Percentiles rank a stretch among this genome's conserved stretches.
Evolutionary conservation across 2,888 invertebrate species (phyloP).

Genomic region (Calameuta idolon): DNA sequence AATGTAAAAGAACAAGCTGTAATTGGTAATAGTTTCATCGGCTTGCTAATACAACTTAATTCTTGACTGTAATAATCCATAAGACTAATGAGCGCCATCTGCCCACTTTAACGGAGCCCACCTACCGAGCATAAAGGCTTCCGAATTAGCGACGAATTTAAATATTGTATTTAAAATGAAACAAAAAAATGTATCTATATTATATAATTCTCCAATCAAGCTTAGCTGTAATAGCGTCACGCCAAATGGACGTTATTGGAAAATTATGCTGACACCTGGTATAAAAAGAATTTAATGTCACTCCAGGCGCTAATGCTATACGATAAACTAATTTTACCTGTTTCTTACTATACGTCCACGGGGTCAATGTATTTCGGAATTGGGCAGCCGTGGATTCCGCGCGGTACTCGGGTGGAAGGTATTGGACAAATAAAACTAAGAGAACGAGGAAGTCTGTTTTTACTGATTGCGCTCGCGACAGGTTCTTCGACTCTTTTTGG

Average conservation of each 20-base stretch:
- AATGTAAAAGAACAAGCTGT: neutral
- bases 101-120: neutral
- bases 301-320: neutral
- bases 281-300: neutral
- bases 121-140: neutral
- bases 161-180: neutral
- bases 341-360: neutral
- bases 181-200: neutral
- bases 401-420: neutral
- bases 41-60: neutral
- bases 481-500: conserved; percentile 12
- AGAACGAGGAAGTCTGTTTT: neutral
- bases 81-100: neutral
- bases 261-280: neutral
- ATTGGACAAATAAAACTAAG: neutral
- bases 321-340: conserved; percentile 1
- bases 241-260: neutral
- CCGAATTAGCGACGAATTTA: neutral
- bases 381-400: neutral
- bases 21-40: neutral
- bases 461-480: conserved; percentile 5
- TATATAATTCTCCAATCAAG: neutral
- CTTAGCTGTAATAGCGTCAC: neutral
- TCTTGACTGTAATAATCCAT: neutral
- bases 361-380: neutral